Base-by-base conservation (phyloP, 2,113 vertebrate genomes). In the Nothobranchius kuhntae region DNA sequence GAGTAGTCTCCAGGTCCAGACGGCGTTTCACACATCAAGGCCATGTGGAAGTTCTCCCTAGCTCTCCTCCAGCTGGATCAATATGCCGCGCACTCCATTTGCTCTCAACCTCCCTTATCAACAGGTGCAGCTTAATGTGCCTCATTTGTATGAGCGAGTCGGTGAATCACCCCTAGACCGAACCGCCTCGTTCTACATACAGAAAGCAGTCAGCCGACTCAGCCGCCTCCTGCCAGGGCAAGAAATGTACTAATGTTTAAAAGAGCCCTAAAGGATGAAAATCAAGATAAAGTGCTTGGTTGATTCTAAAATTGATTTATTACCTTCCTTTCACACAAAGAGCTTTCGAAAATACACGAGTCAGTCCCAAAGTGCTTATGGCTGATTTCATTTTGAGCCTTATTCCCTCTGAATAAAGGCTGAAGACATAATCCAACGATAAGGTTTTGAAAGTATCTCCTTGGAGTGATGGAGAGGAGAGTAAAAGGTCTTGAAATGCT, bases 271-370 rank as follows among this genome's bases (percentile, higher is more conserved):
- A 87, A 86, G 83, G 68, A 81, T 68, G 74, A 75, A 83, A 88
- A 86, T 87, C 78, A 86, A 87, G 87, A 87, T 79, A 63, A 85
- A 87, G 80, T 3, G 30, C 53, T 65, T 15, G 17, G 73, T 86
- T 71, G 65, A 83, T 78, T 71, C 67, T 71, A 61, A 81, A 87
- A 89, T 87, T 79, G 86, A 89, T 90, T 88, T 84, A 79, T 79
- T 76, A 69, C 71, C 68, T 48, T 61, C 67, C 46, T 30, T 30
- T 70, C 62, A 73, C 70, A 56, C 53, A 71, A 73, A 53, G 65
- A 61, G 57, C 70, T 70, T 76, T 79, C 79, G 79, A 70, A 84
- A 87, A 83, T 75, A 83, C 76, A 73, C 56, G 44, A 78, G 67
- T 54, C 59, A 10, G 62, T 53, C 73, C 47, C 68, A 59, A 72